Evolutionary conservation across 2,888 invertebrate species (phyloP).

Genomic region (Aleiodes testaceus): DNA sequence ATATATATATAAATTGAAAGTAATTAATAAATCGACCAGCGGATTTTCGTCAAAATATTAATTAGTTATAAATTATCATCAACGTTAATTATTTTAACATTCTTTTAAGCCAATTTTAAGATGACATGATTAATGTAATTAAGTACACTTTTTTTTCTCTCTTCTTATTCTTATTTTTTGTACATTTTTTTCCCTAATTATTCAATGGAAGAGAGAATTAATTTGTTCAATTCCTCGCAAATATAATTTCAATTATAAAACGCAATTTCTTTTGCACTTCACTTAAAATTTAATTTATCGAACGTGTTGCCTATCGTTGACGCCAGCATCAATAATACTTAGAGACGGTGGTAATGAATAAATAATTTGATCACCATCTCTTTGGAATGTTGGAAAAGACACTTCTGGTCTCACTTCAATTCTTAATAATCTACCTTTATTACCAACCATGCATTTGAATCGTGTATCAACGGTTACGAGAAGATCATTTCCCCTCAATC

Average conservation of each 20-base stretch:
- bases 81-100: slow-evolving; percentile 4
- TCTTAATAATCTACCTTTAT: slow-evolving; percentile 79
- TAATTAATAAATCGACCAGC: slow-evolving; percentile 20
- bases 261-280: not conserved
- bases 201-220: too few species aligned
- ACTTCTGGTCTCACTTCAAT: slow-evolving; percentile 77
- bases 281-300: slow-evolving; percentile 9
- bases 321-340: slow-evolving; percentile 73
- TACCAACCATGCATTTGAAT: slow-evolving; percentile 89
- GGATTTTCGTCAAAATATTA: slow-evolving; percentile 2
- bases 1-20: slow-evolving; percentile 25
- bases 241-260: not conserved
- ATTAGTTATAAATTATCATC: slow-evolving; percentile 18
- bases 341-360: slow-evolving; percentile 75
- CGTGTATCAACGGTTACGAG: slow-evolving; percentile 82
- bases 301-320: slow-evolving; percentile 62
- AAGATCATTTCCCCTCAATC: slow-evolving; percentile 81
- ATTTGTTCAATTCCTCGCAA: not conserved
- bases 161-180: slow-evolving; percentile 9
- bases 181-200: not conserved
- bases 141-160: not conserved
- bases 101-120: not conserved
- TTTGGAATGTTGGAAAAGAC: slow-evolving; percentile 74
- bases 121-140: not conserved
- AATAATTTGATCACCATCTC: slow-evolving; percentile 73